Evolutionary conservation across 2,888 invertebrate genomes (phyloP).

Genomic region (Ormia ochracea): DNA sequence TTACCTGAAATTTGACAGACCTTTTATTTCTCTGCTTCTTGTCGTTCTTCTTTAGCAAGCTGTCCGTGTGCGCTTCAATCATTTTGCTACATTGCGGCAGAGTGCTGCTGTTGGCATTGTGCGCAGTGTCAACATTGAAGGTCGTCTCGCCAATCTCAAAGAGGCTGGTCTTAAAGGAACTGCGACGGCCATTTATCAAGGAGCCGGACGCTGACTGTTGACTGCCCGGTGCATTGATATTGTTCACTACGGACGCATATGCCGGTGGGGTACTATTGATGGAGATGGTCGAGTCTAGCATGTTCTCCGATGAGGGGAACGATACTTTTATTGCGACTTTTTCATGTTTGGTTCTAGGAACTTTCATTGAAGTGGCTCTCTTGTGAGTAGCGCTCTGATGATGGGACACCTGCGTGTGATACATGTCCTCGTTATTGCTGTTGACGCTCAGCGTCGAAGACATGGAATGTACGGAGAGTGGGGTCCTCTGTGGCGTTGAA

Average conservation of each 20-base stretch:
- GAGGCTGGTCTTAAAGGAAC: slow-evolving; percentile 73
- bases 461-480: slow-evolving; percentile 80
- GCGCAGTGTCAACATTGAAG: slow-evolving; percentile 70
- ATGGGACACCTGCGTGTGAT: slow-evolving; percentile 42
- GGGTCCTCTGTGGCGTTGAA: slow-evolving; percentile 78
- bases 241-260: slow-evolving; percentile 67
- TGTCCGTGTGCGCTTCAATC: slow-evolving; percentile 27
- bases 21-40: slow-evolving; percentile 87
- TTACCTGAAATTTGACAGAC: slow-evolving; percentile 92
- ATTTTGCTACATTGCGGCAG: neutral
- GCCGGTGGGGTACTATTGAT: slow-evolving; percentile 69
- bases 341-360: slow-evolving; percentile 82
- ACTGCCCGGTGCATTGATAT: slow-evolving; percentile 56
- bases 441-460: slow-evolving; percentile 82
- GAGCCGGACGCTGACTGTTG: slow-evolving; percentile 64
- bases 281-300: slow-evolving; percentile 70
- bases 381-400: slow-evolving; percentile 77
- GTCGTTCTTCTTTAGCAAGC: slow-evolving; percentile 65
- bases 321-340: slow-evolving; percentile 90
- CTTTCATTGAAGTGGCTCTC: slow-evolving; percentile 78
- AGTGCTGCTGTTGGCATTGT: neutral
- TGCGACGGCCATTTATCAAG: slow-evolving; percentile 69
- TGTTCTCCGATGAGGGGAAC: slow-evolving; percentile 87
- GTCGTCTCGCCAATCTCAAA: slow-evolving; percentile 75
- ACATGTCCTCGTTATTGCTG: slow-evolving; percentile 70